Evolutionary conservation across 2,888 invertebrate species (phyloP).

Genomic region (Thecophora atra): DNA sequence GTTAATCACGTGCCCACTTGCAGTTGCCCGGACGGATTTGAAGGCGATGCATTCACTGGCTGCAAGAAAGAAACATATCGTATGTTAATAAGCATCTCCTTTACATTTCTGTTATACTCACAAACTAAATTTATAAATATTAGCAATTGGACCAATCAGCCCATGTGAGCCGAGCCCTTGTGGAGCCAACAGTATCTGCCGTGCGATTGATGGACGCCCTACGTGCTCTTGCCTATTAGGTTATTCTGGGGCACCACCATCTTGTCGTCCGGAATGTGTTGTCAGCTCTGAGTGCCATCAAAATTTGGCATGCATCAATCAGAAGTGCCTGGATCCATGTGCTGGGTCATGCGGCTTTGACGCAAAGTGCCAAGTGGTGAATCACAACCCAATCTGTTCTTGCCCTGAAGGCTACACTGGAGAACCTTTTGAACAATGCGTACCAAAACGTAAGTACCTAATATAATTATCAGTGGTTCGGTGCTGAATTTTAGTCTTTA

Average conservation of each 20-base stretch:
- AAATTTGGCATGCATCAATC: constrained; percentile 79
- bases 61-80: constrained; percentile 73
- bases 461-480: not conserved
- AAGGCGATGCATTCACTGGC: constrained; percentile 85
- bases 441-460: constrained; percentile 60
- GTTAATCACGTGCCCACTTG: constrained; percentile 86
- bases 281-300: constrained; percentile 81
- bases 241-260: constrained; percentile 79
- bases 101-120: not conserved
- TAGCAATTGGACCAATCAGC: constrained; percentile 61
- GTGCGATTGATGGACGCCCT: constrained; percentile 75
- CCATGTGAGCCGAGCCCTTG: constrained; percentile 83
- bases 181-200: constrained; percentile 81
- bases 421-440: constrained; percentile 80
- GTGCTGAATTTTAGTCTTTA: no score
- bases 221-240: constrained; percentile 80
- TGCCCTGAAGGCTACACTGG: constrained; percentile 76
- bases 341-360: constrained; percentile 79
- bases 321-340: constrained; percentile 82
- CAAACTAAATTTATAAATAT: constrained; percentile 1
- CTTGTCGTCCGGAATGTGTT: constrained; percentile 81
- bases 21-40: constrained; percentile 78
- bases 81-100: constrained; percentile 64
- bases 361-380: constrained; percentile 80
- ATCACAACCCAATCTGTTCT: constrained; percentile 83